These are phyloP conservation scores for Wiebesia pumilae DNA, from an alignment of 1,140 invertebrate species.

Conservation along the genomic window DNA sequence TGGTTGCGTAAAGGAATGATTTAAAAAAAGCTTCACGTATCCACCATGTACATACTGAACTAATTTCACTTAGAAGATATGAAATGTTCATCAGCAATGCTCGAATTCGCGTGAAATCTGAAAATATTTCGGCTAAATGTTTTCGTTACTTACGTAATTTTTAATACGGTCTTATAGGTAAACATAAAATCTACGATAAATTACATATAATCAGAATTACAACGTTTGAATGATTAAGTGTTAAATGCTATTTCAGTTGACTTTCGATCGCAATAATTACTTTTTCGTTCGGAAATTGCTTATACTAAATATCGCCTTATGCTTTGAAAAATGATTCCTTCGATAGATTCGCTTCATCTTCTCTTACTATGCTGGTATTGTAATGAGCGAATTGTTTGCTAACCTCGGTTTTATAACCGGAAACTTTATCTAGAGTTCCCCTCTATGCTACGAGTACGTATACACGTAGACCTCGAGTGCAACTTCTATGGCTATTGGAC, in stretches of 20 bases:
- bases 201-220: too few species aligned
- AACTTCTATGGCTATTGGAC: conserved; percentile 24
- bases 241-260: too few species aligned
- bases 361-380: neutral
- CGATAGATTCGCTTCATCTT: neutral
- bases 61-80: conserved; percentile 3
- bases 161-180: too few species aligned
- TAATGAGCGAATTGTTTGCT: conserved; percentile 49
- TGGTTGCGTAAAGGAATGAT: neutral
- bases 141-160: neutral
- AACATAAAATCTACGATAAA: too few species aligned
- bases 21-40: conserved; percentile 16
- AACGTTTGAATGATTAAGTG: too few species aligned
- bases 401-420: neutral
- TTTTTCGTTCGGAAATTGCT: too few species aligned
- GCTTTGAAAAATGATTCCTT: neutral
- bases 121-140: neutral
- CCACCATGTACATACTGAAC: neutral
- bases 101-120: conserved; percentile 1
- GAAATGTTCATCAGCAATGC: neutral
- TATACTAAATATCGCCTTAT: too few species aligned
- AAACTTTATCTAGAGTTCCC: neutral
- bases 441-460: neutral
- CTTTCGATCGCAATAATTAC: too few species aligned
- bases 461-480: neutral